Base-by-base conservation (phyloP, 2,797 vertebrate genomes). In the Lepus oiostolus region DNA sequence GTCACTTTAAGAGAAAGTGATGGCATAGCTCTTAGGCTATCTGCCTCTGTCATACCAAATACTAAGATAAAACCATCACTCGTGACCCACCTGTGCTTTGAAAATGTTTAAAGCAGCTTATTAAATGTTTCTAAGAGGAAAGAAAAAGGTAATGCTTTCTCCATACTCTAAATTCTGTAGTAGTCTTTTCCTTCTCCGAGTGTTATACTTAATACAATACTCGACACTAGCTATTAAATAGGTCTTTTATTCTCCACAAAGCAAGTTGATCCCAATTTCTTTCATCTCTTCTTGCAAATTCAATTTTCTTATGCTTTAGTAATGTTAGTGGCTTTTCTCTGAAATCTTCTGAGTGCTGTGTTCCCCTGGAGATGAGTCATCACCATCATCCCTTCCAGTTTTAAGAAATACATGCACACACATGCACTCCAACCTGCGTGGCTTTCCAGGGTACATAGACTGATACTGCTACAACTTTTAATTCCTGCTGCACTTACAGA, bases 121-220 rank as follows among this genome's bases (percentile, higher is more conserved):
- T 16, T 80, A 81, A 96, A 47, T 87, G 12, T 88, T 35, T 90
- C 52, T 75, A 67, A 89, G 67, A 30, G 24, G 74, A 65, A 47
- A 68, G 74, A 65, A 47, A 68, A 72, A 54, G 35, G 35, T 12
- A 94, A 94, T 4, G 13, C 83, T 85, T 90, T 95, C 71, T 85
- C 24, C 75, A 19, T 28, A 8, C n/a, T 88, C 24, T 88, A 82
- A 54, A 82, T 58, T 62, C 24, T 47, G 11, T 1, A 24, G 3
- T 4, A 65, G 79, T 84, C 4, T 76, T 90, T 95, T 54, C 19
- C 42, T 76, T 63, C 12, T 5, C 0, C 0, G 6, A 11, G 21
- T 72, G n/a, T 79, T 74, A 28, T 14, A 16, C 58, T 82, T 68
- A 60, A 60, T 50, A 10, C 3, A 83, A 47, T 26, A 74, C 74